These are phyloP conservation scores for Eumerus sabulonum DNA, from an alignment of 2,888 invertebrate species.

Conservation along the genomic window DNA sequence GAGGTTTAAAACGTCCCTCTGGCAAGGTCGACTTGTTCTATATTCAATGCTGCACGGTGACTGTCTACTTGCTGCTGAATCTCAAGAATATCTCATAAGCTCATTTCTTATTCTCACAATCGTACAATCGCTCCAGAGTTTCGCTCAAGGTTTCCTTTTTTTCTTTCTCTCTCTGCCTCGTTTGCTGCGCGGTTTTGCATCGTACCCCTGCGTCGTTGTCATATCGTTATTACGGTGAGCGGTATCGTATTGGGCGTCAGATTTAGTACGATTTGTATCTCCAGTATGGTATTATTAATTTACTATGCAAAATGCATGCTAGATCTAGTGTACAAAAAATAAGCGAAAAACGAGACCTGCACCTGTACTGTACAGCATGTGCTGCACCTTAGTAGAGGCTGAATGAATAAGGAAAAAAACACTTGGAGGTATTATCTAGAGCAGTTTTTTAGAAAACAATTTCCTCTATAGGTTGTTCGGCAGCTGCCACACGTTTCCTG, in stretches of 20 bases:
- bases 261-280: conserved; percentile 61
- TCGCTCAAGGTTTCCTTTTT: conserved; percentile 46
- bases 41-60: conserved; percentile 17
- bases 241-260: conserved; percentile 61
- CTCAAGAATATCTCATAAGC: conserved; percentile 50
- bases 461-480: too few species aligned
- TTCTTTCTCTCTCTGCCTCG: conserved; percentile 17
- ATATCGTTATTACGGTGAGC: conserved; percentile 35
- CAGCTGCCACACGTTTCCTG: too few species aligned
- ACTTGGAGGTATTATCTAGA: background rate
- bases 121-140: conserved; percentile 55
- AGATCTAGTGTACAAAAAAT: conserved; percentile 19
- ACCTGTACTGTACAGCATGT: conserved; percentile 15
- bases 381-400: conserved; percentile 1
- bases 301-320: conserved; percentile 38
- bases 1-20: conserved; percentile 32
- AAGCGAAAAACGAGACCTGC: background rate
- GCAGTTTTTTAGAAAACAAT: too few species aligned
- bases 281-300: conserved; percentile 55
- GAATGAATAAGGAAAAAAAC: conserved; percentile 4
- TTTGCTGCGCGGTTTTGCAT: conserved; percentile 28
- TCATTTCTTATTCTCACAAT: conserved; percentile 29
- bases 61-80: conserved; percentile 24
- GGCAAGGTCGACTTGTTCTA: conserved; percentile 58
- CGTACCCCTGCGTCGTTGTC: background rate